These are phyloP conservation scores for Brotula barbata DNA, from an alignment of 2,797 vertebrate species.

Conservation along the genomic window DNA sequence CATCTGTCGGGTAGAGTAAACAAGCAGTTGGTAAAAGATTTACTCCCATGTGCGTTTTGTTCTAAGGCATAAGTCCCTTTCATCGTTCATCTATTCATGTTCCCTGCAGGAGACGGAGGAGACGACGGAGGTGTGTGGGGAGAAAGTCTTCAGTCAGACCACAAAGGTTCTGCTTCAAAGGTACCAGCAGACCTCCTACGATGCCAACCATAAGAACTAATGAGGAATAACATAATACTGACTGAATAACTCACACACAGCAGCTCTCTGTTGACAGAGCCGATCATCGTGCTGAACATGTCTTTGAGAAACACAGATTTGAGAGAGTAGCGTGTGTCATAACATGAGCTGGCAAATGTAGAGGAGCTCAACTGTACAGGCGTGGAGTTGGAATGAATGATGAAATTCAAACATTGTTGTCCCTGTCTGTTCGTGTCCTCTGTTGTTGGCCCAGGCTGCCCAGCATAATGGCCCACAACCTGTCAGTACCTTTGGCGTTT, in stretches of 20 bases:
- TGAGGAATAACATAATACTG: slow-evolving; percentile 17
- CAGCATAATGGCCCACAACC: slow-evolving; percentile 85
- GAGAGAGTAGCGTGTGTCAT: too few species aligned
- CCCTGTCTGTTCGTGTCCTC: background rate
- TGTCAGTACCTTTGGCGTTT: slow-evolving; percentile 91
- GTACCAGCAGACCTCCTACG: slow-evolving; percentile 66
- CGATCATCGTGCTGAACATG: background rate
- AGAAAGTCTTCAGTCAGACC: slow-evolving; percentile 84
- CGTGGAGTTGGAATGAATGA: slow-evolving; percentile 3
- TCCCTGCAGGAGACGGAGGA: slow-evolving; percentile 60
- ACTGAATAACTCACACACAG: too few species aligned
- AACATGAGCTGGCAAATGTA: too few species aligned
- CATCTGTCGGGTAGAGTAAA: background rate
- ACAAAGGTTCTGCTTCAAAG: slow-evolving; percentile 82
- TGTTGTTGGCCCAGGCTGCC: slow-evolving; percentile 81
- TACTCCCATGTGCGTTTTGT: slow-evolving; percentile 7
- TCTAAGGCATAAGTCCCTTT: slow-evolving; percentile 4
- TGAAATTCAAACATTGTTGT: background rate
- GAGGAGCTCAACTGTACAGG: too few species aligned
- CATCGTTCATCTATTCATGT: slow-evolving; percentile 20
- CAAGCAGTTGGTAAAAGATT: background rate
- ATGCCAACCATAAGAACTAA: slow-evolving; percentile 3
- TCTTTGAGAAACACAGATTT: slow-evolving; percentile 1
- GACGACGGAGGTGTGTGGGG: slow-evolving; percentile 72
- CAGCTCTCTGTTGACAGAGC: too few species aligned